Conservation (phyloP, 2,888 invertebrate genomes). For the Crioceris asparagi region DNA sequence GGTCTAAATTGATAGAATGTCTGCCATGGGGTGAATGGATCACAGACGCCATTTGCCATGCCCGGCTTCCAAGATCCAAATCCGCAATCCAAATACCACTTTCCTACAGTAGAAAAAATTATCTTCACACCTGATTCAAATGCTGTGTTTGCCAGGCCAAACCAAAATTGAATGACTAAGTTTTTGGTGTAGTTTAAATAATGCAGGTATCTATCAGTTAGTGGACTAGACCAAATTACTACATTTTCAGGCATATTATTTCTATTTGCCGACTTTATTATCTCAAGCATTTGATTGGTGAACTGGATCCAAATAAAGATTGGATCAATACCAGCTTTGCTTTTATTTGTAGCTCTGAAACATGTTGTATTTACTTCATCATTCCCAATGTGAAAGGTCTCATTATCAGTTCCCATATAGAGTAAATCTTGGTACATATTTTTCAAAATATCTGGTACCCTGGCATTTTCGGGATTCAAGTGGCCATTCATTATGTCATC, state of each 20-base stretch:
- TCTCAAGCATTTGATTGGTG: constrained; percentile 48
- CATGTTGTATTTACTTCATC: constrained; percentile 68
- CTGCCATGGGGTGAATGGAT: constrained; percentile 77
- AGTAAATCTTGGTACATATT: constrained; percentile 64
- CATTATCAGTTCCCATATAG: constrained; percentile 59
- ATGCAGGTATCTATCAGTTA: constrained; percentile 43
- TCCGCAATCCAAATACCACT: constrained; percentile 79
- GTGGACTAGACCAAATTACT: constrained; percentile 64
- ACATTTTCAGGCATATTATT: constrained; percentile 43
- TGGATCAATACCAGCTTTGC: constrained; percentile 45
- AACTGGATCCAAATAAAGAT: constrained; percentile 63
- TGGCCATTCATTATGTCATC: constrained; percentile 67
- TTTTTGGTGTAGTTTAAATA: constrained; percentile 29
- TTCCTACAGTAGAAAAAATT: constrained; percentile 71
- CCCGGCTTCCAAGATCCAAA: constrained; percentile 72
- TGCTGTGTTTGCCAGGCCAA: constrained; percentile 58
- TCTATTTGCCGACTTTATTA: constrained; percentile 48
- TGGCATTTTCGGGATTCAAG: constrained; percentile 65
- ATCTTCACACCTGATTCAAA: constrained; percentile 61
- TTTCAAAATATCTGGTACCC: constrained; percentile 56
- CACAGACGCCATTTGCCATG: constrained; percentile 63
- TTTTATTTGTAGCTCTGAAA: constrained; percentile 43
- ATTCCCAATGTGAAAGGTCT: constrained; percentile 68
- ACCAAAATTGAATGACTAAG: constrained; percentile 67
- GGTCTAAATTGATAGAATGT: constrained; percentile 71